phyloP scores from a whole-genome alignment of 2,797 vertebrate species.

The Anguilla megastoma region DNA sequence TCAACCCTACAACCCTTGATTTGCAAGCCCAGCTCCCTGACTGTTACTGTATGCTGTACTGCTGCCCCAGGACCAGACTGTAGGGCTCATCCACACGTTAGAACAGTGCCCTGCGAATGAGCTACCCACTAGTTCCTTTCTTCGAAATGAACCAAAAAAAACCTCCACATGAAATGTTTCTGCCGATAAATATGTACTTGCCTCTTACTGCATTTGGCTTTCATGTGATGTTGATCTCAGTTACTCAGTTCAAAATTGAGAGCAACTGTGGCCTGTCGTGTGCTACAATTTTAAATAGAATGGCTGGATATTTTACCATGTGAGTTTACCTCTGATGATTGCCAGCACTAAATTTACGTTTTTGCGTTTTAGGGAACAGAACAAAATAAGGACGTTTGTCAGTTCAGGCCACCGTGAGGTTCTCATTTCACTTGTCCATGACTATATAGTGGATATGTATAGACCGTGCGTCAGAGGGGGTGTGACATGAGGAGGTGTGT shows the following conservation, averaged over 20 bases:
- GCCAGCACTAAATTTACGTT: not conserved
- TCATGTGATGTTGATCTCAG: not conserved
- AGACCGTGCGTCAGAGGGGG: not conserved
- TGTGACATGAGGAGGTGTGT: not conserved
- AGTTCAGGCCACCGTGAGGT: not conserved
- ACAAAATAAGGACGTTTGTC: not conserved
- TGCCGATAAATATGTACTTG: not conserved
- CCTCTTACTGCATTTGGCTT: not conserved
- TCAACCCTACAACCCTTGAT: no score
- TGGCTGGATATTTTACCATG: not conserved
- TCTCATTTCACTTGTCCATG: not conserved
- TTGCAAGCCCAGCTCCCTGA: not conserved
- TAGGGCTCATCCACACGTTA: no score
- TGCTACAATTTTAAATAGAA: not conserved
- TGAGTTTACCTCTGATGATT: not conserved
- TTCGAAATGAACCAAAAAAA: not conserved
- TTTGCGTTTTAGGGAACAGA: not conserved
- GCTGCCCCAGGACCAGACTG: not conserved
- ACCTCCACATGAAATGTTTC: not conserved
- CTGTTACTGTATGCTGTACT: not conserved
- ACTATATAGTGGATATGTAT: slow-evolving; percentile 10
- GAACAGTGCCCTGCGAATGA: no score
- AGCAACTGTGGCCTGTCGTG: not conserved
- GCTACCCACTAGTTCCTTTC: not conserved
- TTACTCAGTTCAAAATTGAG: not conserved